These are phyloP conservation scores for Ditylenchus weischeri DNA, from an alignment of 2,888 invertebrate genomes.

Conservation along the genomic window DNA sequence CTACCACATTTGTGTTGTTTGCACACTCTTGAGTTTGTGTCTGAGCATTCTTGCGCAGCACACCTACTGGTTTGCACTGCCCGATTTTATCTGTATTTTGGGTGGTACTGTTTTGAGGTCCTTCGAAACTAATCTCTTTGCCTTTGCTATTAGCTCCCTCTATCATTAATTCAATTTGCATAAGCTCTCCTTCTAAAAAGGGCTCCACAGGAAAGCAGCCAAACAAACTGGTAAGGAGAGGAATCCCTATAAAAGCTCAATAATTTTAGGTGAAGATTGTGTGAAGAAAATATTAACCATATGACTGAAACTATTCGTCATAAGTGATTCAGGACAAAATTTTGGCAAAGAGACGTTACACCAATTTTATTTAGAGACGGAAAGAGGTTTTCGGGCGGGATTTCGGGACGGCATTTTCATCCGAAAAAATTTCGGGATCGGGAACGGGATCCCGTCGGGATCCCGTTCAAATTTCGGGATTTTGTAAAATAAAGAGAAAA, in stretches of 20 bases:
- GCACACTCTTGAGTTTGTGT: conserved; percentile 22
- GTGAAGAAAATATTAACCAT: too few species aligned
- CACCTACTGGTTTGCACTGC: background rate
- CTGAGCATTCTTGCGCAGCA: conserved; percentile 20
- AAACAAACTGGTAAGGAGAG: conserved; percentile 51
- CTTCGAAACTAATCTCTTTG: background rate
- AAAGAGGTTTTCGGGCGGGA: too few species aligned
- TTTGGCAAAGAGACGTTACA: too few species aligned
- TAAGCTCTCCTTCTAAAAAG: conserved; percentile 31
- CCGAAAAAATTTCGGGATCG: too few species aligned
- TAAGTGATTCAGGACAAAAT: too few species aligned
- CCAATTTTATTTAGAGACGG: too few species aligned
- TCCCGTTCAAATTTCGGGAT: too few species aligned
- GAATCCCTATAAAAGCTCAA: conserved; percentile 23
- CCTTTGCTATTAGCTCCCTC: background rate
- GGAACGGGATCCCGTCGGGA: too few species aligned
- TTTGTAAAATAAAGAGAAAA: too few species aligned
- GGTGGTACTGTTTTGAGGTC: background rate
- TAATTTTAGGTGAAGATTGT: too few species aligned
- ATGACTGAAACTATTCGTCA: too few species aligned
- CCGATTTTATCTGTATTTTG: background rate
- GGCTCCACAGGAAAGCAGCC: conserved; percentile 56
- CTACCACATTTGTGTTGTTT: background rate
- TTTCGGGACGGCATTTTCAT: too few species aligned
- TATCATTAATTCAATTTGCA: background rate